phyloP scores from a whole-genome alignment of 2,888 invertebrate genomes.

The Tinea semifulvella region DNA sequence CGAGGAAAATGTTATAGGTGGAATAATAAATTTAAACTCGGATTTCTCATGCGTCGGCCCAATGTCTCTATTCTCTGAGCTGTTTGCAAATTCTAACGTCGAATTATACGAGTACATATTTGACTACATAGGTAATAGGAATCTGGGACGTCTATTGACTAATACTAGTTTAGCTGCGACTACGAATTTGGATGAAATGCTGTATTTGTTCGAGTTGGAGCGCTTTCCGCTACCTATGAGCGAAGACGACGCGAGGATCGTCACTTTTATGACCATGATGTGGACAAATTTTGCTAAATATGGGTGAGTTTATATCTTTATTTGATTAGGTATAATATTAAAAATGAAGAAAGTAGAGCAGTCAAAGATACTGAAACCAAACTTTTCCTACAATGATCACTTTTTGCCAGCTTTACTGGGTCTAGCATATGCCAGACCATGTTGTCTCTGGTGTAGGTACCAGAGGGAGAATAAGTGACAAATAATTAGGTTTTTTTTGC shows the following conservation, averaged over 20 bases:
- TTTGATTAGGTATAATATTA: too few species aligned
- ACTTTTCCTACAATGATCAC: too few species aligned
- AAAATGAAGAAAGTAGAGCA: too few species aligned
- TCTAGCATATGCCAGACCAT: too few species aligned
- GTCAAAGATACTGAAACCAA: too few species aligned
- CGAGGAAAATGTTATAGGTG: slow-evolving; percentile 46
- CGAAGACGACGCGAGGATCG: slow-evolving; percentile 50
- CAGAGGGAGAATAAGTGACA: too few species aligned
- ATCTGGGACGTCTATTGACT: slow-evolving; percentile 45
- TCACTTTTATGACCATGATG: slow-evolving; percentile 57
- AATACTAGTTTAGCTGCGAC: slow-evolving; percentile 49
- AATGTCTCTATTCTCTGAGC: slow-evolving; percentile 41
- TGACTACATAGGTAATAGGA: slow-evolving; percentile 48
- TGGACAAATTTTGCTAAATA: slow-evolving; percentile 59
- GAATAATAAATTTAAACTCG: slow-evolving; percentile 48
- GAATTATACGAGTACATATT: slow-evolving; percentile 45
- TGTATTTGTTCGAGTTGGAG: slow-evolving; percentile 51
- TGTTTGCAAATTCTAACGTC: slow-evolving; percentile 38
- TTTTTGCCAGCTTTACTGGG: too few species aligned
- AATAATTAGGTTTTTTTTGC: too few species aligned
- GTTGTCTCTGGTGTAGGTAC: too few species aligned
- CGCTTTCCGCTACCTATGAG: slow-evolving; percentile 45
- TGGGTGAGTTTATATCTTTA: slow-evolving; percentile 36
- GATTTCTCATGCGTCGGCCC: slow-evolving; percentile 53
- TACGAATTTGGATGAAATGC: slow-evolving; percentile 44